Evolutionary conservation across 2,797 vertebrate species (phyloP), one percentile per base, ranked within the genome.

Genomic region (Martes flavigula): DNA sequence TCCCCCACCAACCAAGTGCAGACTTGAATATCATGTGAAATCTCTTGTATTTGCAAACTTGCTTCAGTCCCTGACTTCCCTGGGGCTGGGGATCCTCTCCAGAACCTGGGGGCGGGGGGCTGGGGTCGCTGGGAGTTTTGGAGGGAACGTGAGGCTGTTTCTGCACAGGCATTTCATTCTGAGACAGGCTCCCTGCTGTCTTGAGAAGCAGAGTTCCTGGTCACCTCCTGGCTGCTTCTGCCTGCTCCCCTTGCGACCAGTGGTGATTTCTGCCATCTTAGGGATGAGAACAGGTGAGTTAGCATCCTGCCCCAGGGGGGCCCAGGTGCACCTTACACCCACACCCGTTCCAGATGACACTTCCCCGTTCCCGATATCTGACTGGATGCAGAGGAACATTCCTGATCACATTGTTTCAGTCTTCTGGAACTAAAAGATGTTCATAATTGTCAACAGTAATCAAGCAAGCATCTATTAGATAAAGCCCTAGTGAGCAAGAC

Each of bases 21-120:
- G 97, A 98, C 97, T 98, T 98, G 98, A 98, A 98, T 97, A 97
- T 96, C 87, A 98, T 97, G 97, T 98, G 97, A 98, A 98, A 97
- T 40, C 86, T 91, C 82, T 95, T 98, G 97, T 97, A 98, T 98
- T 97, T 96, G 96, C 97, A 98, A 97, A 98, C 97, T 98, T 97
- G 75, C 62, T 86, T 90, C 64, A 21, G 25, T 77, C 75, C 93
- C 96, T 97, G 81, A 98, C 97, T 96, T 82, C 92, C 92, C 56
- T 94, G 56, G 95, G 96, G 51, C 97, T 97, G 81, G 93, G 75
- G 97, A 96, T 64, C 92, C 91, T 98, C 97, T 98, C 96, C 91
- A 27, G 70, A n/a, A 6, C 25, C 35, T 7, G 18, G 54, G 58
- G 58, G 58, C 0, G 23, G 58, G 5, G 60, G 27, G 14, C n/a